These are phyloP conservation scores for Cervus canadensis DNA, from an alignment of 2,113 vertebrate species.

Conservation along the genomic window DNA sequence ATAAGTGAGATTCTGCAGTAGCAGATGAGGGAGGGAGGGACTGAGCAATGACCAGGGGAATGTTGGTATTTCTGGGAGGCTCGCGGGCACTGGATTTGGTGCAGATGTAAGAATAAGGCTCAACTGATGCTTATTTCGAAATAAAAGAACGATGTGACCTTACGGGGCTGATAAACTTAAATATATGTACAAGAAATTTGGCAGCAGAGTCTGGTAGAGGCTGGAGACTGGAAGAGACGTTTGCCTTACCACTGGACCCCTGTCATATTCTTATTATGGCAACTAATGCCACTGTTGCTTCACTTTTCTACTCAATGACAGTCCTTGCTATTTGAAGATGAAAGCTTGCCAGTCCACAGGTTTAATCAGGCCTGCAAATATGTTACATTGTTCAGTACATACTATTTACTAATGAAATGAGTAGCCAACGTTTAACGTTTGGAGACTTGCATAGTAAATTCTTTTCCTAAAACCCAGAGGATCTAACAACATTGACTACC, in stretches of 20 bases:
- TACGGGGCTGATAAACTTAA: not conserved
- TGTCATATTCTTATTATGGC: too few species aligned
- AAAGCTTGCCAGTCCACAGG: not conserved
- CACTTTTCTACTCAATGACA: not conserved
- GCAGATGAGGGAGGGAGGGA: not conserved
- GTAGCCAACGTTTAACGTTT: not conserved
- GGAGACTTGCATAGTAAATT: not conserved
- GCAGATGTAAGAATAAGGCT: not conserved
- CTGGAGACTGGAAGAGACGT: not conserved
- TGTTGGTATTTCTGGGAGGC: not conserved
- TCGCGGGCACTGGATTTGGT: not conserved
- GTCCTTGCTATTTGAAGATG: not conserved
- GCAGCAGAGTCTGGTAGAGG: not conserved
- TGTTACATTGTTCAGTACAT: not conserved
- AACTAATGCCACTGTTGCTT: not conserved
- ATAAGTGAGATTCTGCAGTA: not conserved
- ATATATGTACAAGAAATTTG: not conserved
- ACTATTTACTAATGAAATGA: not conserved
- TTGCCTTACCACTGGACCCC: not conserved
- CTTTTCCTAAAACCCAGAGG: not conserved
- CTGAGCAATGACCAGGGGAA: not conserved
- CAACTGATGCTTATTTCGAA: not conserved
- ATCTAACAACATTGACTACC: not conserved
- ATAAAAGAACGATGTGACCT: not conserved
- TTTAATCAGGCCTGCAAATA: not conserved